These are phyloP conservation scores for Gryllus bimaculatus DNA, from an alignment of 1,140 invertebrate species.

Conservation along the genomic window DNA sequence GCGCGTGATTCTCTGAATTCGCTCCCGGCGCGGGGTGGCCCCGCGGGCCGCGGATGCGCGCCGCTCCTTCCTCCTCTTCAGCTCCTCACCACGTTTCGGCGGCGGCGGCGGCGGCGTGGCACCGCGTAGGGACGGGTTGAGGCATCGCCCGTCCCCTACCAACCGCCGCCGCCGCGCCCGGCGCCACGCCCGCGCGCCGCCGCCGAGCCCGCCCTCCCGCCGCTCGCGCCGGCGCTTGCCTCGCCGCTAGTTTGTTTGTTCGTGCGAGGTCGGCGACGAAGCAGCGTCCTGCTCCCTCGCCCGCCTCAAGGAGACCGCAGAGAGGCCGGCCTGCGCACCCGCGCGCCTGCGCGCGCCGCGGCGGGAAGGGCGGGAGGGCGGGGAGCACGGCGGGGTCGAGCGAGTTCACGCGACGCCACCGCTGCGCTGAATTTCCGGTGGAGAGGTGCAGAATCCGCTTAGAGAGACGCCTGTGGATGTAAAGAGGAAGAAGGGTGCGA, in stretches of 20 bases:
- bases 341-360: too few species aligned
- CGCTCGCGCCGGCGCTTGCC: not conserved
- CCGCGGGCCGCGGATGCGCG: not conserved
- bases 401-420: not conserved
- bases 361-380: not conserved
- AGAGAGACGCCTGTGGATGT: too few species aligned
- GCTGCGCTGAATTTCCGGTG: too few species aligned
- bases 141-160: constrained; percentile 1
- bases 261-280: not conserved
- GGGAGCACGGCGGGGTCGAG: not conserved
- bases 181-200: too few species aligned
- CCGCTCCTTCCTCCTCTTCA: too few species aligned
- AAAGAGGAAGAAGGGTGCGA: too few species aligned
- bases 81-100: too few species aligned
- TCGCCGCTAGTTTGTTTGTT: constrained; percentile 3
- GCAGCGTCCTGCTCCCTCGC: not conserved
- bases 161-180: not conserved
- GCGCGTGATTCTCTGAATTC: not conserved
- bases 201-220: too few species aligned
- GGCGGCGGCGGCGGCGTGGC: too few species aligned
- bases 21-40: too few species aligned
- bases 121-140: constrained; percentile 2
- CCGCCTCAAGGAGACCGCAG: constrained; percentile 2
- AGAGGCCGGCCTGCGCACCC: not conserved
- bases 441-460: too few species aligned